Percentiles rank a stretch among this genome's conserved stretches.
These are phyloP conservation scores for Nemopilema nomurai DNA, from an alignment of 30 jellyfish, hydroid and myxozoan genomes.

Conservation along the genomic window DNA sequence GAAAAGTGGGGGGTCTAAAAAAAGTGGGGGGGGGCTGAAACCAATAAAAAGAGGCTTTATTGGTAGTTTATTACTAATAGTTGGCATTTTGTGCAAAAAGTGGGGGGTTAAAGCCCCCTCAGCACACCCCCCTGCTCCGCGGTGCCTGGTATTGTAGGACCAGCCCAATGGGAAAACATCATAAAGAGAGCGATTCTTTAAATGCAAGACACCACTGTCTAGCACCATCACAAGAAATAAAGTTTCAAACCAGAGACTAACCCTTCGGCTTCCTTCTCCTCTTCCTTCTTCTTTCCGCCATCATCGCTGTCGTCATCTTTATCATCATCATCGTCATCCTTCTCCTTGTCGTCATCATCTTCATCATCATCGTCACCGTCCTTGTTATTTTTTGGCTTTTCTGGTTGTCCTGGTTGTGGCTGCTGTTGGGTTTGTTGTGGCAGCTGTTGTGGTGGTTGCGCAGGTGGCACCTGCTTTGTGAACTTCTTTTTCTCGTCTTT, in stretches of 20 bases:
- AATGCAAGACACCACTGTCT: too few species aligned
- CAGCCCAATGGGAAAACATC: too few species aligned
- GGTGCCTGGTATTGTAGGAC: too few species aligned
- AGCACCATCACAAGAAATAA: too few species aligned
- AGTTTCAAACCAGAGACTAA: background rate
- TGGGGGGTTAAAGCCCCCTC: too few species aligned
- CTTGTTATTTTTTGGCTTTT: background rate
- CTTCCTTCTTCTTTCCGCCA: slow-evolving; percentile 23
- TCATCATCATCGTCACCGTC: slow-evolving; percentile 44
- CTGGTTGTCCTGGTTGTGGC: slow-evolving; percentile 6
- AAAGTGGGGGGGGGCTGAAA: too few species aligned
- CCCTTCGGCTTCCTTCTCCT: slow-evolving; percentile 61
- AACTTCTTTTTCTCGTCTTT: slow-evolving; percentile 11
- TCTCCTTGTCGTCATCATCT: slow-evolving; percentile 44
- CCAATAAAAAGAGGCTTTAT: too few species aligned
- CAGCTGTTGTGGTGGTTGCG: slow-evolving; percentile 35
- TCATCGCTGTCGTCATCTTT: slow-evolving; percentile 12
- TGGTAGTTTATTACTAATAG: too few species aligned
- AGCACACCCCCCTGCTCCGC: too few species aligned
- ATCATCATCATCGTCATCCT: slow-evolving; percentile 18
- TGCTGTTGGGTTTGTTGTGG: slow-evolving; percentile 18
- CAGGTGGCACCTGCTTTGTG: slow-evolving; percentile 14
- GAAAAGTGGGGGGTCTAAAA: too few species aligned
- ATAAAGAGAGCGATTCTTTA: too few species aligned
- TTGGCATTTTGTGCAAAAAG: too few species aligned